phyloP scores from a whole-genome alignment of 2,113 vertebrate species.

The Scopus umbretta region DNA sequence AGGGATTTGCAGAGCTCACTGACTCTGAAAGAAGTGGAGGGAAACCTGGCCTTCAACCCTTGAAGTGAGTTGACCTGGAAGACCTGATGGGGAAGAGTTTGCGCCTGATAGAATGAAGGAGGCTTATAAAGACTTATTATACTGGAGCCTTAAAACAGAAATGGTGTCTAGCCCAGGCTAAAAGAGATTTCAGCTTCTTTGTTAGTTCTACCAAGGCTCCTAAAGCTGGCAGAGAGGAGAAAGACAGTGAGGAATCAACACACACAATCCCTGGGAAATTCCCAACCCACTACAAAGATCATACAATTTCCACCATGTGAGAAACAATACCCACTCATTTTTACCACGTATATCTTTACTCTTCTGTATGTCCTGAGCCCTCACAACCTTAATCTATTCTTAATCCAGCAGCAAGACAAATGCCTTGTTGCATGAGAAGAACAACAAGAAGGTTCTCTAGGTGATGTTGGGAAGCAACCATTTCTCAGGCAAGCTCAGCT shows the following conservation, averaged over 20 bases:
- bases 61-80: neutral
- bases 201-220: neutral
- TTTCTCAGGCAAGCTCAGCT: neutral
- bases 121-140: rapidly evolving
- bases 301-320: neutral
- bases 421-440: neutral
- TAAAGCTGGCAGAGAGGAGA: neutral
- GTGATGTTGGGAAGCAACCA: rapidly evolving
- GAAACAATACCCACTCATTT: neutral
- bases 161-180: neutral
- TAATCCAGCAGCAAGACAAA: neutral
- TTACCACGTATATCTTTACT: neutral
- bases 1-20: neutral
- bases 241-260: neutral
- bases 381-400: neutral
- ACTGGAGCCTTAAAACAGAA: neutral
- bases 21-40: neutral
- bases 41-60: neutral
- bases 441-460: neutral
- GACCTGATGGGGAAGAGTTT: neutral
- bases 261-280: neutral
- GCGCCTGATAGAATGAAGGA: neutral
- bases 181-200: neutral
- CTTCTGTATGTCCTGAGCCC: neutral
- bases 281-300: neutral